Base-by-base conservation (phyloP, 2,797 vertebrate genomes). In the Tenualosa ilisha region DNA sequence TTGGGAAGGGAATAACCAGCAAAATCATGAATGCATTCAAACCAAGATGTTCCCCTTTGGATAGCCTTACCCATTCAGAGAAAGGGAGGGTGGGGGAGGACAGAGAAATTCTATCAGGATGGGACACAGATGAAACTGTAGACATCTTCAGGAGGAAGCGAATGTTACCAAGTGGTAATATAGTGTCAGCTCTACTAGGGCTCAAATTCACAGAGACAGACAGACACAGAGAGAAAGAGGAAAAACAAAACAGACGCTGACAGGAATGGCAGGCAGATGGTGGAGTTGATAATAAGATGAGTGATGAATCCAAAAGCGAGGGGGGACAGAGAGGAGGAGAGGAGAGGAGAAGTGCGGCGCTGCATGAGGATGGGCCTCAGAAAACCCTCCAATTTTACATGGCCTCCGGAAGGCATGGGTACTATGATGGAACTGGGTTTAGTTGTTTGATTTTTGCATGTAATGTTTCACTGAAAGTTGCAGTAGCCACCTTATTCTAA, bases 31-130 rank as follows among this genome's bases (percentile, higher is more conserved):
- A 89, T 89, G 83, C 72, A 81, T 88, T 68, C 81, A 81, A 83
- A 81, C 88, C 90, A 85, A 81, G 59, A 86, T 65, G 84, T 90
- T 75, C 37, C 68, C 90, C 82, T 86, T 79, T 87, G 86, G 88
- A 91, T 82, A 88, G 87, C 54, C 79, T 61, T 68, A 65, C 85
- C 87, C 84, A 68, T 84, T 86, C 84, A 88, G 81, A 59, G 82
- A 56, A 56, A 6, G 15, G 17, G 54, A 4, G 54, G 65, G 9
- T 4, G 50, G 50, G 50, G 50, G 50, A 6, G 50, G 50, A 12
- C 50, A 91, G 86, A 87, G 83, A 92, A 93, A 92, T 92, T 85
- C 59, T 75, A 75, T 89, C 91, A 93, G 92, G 90, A 89, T 63
- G 82, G 83, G 85, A 82, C 63, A 79, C 83, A 87, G 83, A 63